A percentile compares a stretch with the other conserved stretches of the same genome.
phyloP scores from a whole-genome alignment of 2,113 vertebrate genomes.

The Eleginops maclovinus region DNA sequence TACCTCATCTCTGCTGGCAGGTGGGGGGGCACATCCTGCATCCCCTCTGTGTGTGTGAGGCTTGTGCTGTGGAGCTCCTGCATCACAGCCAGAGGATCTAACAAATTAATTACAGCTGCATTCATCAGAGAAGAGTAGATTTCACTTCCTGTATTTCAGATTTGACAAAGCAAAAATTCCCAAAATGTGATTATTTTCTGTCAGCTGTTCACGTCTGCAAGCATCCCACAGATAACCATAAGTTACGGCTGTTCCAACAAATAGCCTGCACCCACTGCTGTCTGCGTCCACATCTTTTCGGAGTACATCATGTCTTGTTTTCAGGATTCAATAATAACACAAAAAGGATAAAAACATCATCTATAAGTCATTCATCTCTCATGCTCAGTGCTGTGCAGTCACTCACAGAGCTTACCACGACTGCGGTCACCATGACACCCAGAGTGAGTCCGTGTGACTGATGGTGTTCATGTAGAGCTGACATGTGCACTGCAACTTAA shows the following conservation, averaged over 20 bases:
- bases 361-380: not conserved
- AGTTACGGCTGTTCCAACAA: not conserved
- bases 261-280: not conserved
- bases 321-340: not conserved
- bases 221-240: not conserved
- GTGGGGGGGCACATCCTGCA: not conserved
- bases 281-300: not conserved
- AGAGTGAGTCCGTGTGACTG: not conserved
- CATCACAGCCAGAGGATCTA: conserved; percentile 4
- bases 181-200: not conserved
- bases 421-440: not conserved
- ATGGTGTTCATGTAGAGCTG: not conserved
- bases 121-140: not conserved
- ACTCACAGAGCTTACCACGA: not conserved
- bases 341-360: not conserved
- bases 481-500: not conserved
- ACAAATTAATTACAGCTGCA: not conserved
- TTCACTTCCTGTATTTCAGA: not conserved
- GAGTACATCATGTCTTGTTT: not conserved
- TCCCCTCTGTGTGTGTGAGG: not conserved
- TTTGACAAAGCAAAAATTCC: not conserved
- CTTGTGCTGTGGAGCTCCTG: not conserved
- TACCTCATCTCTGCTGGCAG: conserved; percentile 46
- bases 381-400: not conserved
- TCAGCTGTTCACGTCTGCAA: not conserved